Conservation (phyloP, 2,797 vertebrate genomes). For the Babyrousa celebensis region DNA sequence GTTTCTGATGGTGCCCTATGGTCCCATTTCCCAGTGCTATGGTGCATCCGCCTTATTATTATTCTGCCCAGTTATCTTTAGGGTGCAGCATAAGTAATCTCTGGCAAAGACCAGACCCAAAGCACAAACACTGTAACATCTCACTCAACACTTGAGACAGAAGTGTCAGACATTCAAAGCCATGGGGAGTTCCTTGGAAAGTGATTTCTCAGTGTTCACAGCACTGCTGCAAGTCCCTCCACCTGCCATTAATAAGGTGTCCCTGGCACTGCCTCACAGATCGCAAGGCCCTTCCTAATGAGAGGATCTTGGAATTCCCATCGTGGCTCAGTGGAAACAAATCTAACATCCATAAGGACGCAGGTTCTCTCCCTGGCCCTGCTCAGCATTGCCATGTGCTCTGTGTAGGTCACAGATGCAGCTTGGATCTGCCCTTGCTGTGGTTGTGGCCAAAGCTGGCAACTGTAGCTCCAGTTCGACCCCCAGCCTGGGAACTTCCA, state of each 20-base stretch:
- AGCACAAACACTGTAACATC: not conserved
- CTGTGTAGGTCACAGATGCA: no score
- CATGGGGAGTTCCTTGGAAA: conserved; percentile 16
- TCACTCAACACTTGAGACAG: not conserved
- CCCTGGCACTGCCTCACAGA: conserved; percentile 13
- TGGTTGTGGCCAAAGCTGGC: no score
- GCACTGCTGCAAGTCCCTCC: not conserved
- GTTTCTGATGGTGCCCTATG: not conserved
- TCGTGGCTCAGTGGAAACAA: no score
- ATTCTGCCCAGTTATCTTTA: not conserved
- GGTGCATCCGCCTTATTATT: not conserved
- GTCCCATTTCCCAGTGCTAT: not conserved
- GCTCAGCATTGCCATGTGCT: no score
- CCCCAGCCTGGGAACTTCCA: no score
- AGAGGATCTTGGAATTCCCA: not conserved
- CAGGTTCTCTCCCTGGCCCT: no score
- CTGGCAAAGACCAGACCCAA: conserved; percentile 25
- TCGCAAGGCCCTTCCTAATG: conserved; percentile 50
- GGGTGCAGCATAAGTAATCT: not conserved
- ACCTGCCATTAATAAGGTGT: conserved; percentile 8
- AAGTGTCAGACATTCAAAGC: not conserved
- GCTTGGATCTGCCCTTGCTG: no score
- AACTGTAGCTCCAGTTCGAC: no score
- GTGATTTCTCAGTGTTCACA: conserved; percentile 64
- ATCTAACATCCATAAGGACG: no score